Percentiles rank a stretch among this genome's conserved stretches.
Conservation (phyloP, 2,113 vertebrate genomes). For the Microcebus tavaratra region DNA sequence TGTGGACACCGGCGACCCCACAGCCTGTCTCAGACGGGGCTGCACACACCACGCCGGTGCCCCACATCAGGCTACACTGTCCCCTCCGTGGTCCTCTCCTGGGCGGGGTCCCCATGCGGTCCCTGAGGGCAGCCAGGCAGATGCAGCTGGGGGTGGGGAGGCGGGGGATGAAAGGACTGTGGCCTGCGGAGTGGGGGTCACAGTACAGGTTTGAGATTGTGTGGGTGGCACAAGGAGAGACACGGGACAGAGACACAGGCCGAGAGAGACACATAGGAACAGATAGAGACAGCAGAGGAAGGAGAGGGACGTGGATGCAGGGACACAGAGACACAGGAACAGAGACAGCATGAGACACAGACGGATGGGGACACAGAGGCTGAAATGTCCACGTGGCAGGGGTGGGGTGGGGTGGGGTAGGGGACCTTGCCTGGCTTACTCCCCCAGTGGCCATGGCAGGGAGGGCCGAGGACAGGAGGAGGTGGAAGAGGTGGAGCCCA, state of each 20-base stretch:
- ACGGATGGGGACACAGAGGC: too few species aligned
- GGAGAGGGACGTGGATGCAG: background rate
- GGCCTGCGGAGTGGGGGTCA: background rate
- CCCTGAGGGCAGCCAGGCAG: background rate
- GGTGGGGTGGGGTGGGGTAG: too few species aligned
- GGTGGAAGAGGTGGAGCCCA: too few species aligned
- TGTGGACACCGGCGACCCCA: accelerated
- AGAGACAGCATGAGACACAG: background rate
- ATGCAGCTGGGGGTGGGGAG: background rate
- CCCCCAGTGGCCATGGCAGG: too few species aligned
- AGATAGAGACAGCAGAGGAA: background rate
- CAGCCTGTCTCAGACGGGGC: background rate
- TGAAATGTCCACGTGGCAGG: too few species aligned
- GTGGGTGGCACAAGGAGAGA: background rate
- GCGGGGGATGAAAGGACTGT: background rate
- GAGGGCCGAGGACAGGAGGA: too few species aligned
- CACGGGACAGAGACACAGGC: background rate
- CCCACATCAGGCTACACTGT: accelerated
- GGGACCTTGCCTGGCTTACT: too few species aligned
- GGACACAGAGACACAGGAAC: background rate
- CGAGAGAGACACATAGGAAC: background rate
- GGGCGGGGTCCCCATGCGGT: background rate
- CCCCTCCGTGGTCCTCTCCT: background rate
- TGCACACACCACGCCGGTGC: background rate
- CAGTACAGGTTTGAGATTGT: background rate